A percentile compares a stretch with the other conserved stretches of the same genome.
phyloP scores from a whole-genome alignment of 2,113 vertebrate genomes.

The Sterrhoptilus dennistouni region DNA sequence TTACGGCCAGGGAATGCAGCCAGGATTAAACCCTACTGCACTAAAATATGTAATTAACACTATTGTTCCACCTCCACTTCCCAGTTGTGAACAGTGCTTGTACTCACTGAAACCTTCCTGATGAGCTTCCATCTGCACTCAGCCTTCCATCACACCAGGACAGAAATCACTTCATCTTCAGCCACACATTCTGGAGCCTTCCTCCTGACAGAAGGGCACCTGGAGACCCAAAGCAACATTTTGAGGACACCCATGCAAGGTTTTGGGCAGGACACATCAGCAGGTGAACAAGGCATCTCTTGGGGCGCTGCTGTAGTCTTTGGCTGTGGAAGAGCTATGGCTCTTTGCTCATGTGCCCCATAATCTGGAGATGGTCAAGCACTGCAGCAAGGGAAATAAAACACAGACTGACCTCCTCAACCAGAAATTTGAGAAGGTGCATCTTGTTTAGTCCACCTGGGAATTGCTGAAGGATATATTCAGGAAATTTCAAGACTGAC shows the following conservation, averaged over 20 bases:
- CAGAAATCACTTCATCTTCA: not conserved
- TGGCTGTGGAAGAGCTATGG: accelerated
- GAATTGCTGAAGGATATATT: not conserved
- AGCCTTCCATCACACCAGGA: not conserved
- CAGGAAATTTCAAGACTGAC: not conserved
- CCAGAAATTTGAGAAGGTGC: not conserved
- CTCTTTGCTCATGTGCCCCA: accelerated
- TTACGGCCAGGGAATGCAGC: not conserved
- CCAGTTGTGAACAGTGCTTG: not conserved
- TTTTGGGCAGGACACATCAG: not conserved
- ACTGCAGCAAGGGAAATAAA: not conserved
- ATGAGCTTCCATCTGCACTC: not conserved
- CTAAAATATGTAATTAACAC: not conserved
- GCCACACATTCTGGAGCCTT: not conserved
- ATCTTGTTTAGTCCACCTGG: not conserved
- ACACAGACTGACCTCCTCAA: not conserved
- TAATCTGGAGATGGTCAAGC: not conserved
- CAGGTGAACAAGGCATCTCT: not conserved
- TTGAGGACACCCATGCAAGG: not conserved
- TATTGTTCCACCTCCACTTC: not conserved
- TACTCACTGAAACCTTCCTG: not conserved
- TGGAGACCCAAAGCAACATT: not conserved
- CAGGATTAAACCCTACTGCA: not conserved
- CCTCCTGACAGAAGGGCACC: not conserved
- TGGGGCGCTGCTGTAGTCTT: not conserved